Evolutionary conservation across 1,140 invertebrate genomes (phyloP).

Genomic region (Megalonaias nervosa): DNA sequence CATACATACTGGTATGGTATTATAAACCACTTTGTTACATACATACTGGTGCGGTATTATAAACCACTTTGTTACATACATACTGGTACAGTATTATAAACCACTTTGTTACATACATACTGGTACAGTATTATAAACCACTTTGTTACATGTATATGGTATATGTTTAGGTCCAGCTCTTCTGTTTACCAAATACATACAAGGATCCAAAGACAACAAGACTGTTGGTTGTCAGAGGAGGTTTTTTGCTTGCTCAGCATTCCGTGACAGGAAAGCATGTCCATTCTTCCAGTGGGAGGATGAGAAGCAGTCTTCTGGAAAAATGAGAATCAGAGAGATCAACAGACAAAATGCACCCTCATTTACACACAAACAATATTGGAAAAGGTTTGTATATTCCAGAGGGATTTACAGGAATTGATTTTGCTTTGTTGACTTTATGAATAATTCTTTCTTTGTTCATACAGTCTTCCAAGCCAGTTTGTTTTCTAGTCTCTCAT

Average conservation of each 20-base stretch:
- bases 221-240: slow-evolving; percentile 54
- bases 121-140: neutral
- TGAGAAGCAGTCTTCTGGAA: slow-evolving; percentile 39
- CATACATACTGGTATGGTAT: no score
- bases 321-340: slow-evolving; percentile 16
- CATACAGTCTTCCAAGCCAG: no score
- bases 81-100: no score
- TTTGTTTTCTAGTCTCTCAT: no score
- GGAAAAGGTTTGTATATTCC: slow-evolving; percentile 14
- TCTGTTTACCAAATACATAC: slow-evolving; percentile 75
- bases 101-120: neutral
- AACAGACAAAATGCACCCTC: slow-evolving; percentile 15
- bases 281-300: slow-evolving; percentile 74
- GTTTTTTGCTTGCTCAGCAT: slow-evolving; percentile 86
- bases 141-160: neutral
- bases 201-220: slow-evolving; percentile 31
- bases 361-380: slow-evolving; percentile 17
- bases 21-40: neutral
- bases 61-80: neutral
- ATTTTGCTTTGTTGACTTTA: no score
- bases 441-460: no score
- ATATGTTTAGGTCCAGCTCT: slow-evolving; percentile 78
- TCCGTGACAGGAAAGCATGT: slow-evolving; percentile 83
- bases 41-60: neutral
- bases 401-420: no score